Conservation (phyloP, 2,888 invertebrate genomes). For the Cheilosia impressa region DNA sequence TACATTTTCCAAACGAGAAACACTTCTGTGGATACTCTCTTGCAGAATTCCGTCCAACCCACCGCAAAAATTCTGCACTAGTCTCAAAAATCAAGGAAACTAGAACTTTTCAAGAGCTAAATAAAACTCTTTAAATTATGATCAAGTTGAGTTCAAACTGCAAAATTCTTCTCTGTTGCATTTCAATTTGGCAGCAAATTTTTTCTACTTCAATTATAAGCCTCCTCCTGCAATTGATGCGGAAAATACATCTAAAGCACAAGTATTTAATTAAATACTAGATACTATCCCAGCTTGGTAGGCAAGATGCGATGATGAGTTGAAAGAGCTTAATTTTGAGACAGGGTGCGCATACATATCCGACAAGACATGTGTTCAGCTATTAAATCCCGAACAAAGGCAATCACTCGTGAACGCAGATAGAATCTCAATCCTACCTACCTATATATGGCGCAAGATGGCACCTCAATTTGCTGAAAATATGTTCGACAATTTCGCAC, state of each 20-base stretch:
- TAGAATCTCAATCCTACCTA: constrained; percentile 32
- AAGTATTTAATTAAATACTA: constrained; percentile 30
- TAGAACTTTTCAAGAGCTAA: too few relatives aligned
- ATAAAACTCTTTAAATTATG: too few relatives aligned
- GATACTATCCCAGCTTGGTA: neutral
- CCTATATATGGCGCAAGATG: constrained; percentile 29
- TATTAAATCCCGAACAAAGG: constrained; percentile 16
- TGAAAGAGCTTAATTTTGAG: constrained; percentile 15
- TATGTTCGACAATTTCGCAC: constrained; percentile 67
- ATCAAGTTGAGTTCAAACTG: too few relatives aligned
- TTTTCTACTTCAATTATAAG: constrained; percentile 4
- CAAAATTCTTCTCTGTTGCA: too few relatives aligned
- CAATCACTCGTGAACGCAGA: constrained; percentile 25
- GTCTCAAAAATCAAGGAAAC: too few relatives aligned
- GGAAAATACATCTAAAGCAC: constrained; percentile 25
- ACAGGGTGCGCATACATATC: constrained; percentile 4
- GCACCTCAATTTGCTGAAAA: constrained; percentile 62
- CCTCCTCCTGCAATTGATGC: constrained; percentile 11
- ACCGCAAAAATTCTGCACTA: too few relatives aligned
- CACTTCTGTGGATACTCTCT: too few relatives aligned
- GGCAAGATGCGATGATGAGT: constrained; percentile 3
- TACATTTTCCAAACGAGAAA: too few relatives aligned
- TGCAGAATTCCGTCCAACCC: too few relatives aligned
- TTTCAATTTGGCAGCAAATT: too few relatives aligned
- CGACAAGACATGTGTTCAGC: constrained; percentile 7